Percentiles rank a stretch among this genome's conserved stretches.
These are phyloP conservation scores for Andricus quercusramuli DNA, from an alignment of 2,888 invertebrate genomes.

Conservation along the genomic window DNA sequence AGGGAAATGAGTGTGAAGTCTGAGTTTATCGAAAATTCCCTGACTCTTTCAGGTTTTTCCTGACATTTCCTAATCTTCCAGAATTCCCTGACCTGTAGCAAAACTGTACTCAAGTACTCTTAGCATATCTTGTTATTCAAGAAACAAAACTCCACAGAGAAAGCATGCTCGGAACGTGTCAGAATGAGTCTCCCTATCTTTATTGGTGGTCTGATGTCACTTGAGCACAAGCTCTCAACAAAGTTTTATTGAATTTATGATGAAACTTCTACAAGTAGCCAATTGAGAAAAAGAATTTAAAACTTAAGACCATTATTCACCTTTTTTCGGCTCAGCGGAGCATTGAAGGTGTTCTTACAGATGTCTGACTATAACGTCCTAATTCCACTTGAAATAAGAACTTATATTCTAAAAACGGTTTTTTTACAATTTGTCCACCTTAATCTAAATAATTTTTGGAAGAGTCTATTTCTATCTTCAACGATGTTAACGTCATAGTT, in stretches of 20 bases:
- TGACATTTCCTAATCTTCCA: no score
- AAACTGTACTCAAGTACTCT: not conserved
- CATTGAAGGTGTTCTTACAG: not conserved
- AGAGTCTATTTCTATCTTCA: no score
- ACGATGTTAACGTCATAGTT: no score
- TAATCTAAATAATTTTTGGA: no score
- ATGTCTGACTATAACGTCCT: slow-evolving; percentile 14
- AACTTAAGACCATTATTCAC: slow-evolving; percentile 14
- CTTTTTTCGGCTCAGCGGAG: not conserved
- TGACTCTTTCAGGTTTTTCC: no score
- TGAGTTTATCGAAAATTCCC: no score
- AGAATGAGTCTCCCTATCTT: not conserved
- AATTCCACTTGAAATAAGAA: slow-evolving; percentile 17
- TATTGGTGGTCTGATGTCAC: slow-evolving; percentile 13
- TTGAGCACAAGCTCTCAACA: not conserved
- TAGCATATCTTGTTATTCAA: slow-evolving; percentile 6
- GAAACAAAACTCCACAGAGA: not conserved
- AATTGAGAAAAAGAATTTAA: slow-evolving; percentile 31
- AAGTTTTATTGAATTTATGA: slow-evolving; percentile 29
- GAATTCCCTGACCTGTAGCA: no score
- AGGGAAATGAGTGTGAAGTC: no score
- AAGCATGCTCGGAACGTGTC: not conserved
- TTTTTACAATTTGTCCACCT: not conserved
- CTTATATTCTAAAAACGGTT: not conserved
- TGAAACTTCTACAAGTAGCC: slow-evolving; percentile 12